Conservation (phyloP, 2,113 vertebrate species). For the Gopherus flavomarginatus region DNA sequence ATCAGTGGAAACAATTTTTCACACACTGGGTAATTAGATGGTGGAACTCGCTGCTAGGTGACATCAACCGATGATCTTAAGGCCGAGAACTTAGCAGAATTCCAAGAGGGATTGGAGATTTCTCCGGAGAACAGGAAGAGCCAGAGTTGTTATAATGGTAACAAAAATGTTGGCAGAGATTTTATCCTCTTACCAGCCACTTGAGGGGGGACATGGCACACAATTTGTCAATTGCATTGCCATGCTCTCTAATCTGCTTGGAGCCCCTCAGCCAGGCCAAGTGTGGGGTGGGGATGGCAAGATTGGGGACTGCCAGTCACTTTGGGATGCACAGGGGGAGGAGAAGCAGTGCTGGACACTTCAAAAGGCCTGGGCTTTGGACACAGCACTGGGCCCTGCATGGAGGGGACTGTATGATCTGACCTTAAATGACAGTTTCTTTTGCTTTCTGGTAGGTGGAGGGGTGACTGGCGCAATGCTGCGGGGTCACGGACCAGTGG, state of each 20-base stretch:
- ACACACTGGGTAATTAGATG: too few species aligned
- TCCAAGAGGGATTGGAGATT: background rate
- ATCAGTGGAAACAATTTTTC: too few species aligned
- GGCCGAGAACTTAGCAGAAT: too few species aligned
- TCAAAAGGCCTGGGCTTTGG: background rate
- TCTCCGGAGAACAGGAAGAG: background rate
- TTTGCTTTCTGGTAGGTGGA: background rate
- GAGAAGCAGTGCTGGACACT: too few species aligned
- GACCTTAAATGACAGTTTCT: background rate
- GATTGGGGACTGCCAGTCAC: background rate
- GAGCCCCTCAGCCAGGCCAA: background rate
- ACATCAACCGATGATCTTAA: too few species aligned
- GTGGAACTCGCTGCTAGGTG: too few species aligned
- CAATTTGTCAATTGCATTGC: background rate
- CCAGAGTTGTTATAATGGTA: background rate
- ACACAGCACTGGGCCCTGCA: background rate
- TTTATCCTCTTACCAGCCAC: background rate
- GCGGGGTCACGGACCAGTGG: background rate
- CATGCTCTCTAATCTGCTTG: background rate
- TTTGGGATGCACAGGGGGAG: too few species aligned
- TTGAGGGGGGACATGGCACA: background rate
- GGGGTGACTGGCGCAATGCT: accelerated
- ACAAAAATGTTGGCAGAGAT: background rate
- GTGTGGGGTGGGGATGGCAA: background rate
- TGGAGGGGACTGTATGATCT: background rate